Evolutionary conservation across 2,888 invertebrate genomes (phyloP), one percentile per base, ranked within the genome.

Genomic region (Allygus modestus): DNA sequence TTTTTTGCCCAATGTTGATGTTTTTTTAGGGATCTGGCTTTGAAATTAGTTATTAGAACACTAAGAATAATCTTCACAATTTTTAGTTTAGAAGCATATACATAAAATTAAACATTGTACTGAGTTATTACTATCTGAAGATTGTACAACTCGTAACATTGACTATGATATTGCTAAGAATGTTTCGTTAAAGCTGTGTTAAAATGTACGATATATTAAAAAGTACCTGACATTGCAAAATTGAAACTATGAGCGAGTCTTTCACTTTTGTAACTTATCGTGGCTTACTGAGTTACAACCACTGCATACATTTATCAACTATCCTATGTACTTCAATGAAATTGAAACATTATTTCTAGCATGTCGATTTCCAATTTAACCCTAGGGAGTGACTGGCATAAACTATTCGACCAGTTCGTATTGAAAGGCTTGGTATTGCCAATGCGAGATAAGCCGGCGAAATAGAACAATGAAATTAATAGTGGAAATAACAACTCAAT

Each of bases 401-500:
- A 77, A 77, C 75, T 23, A 77, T 41, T 26, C n/a, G 37, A 43
- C 23, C 75, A 46, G 43, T 77, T 41, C 37, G 15, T 77, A 77
- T 46, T 43, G 46, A 77, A 77, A 41, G 75, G 33, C 43, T 46
- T 17, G 43, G 26, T 17, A 28, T 77, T 28, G 75, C 46, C 37
- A 46, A 41, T 28, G 26, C 43, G n/a, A 41, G 41, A 41, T 41
- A 77, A 43, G 28, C 23, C 26, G 41, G 75, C 46, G 75, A 77
- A 77, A 77, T 77, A 77, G 75, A 77, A 77, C 75, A 77, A 77
- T 77, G 46, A 37, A 77, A 77, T 77, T 77, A 77, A 77, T 77
- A 28, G 46, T 77, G 15, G 46, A 77, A 46, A 77, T 46, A 46
- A 77, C 75, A 77, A 46, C 75, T 77, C 75, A 77, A 77, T 77